Percentiles rank a stretch among this genome's conserved stretches.
These are phyloP conservation scores for Limulus polyphemus DNA, from an alignment of 2,888 invertebrate genomes.

Conservation along the genomic window DNA sequence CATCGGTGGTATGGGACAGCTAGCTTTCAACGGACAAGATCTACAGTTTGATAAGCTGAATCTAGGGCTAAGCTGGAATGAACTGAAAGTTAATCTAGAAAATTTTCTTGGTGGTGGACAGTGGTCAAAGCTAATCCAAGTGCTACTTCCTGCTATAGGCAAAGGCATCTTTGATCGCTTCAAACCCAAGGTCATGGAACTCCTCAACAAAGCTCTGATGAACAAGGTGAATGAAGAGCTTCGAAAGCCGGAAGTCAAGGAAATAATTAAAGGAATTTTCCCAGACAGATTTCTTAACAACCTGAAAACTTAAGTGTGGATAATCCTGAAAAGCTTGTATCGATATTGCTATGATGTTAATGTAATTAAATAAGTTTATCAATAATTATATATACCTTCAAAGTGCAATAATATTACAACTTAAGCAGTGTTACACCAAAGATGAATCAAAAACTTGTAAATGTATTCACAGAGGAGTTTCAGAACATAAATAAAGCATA, in stretches of 20 bases:
- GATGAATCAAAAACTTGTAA: too few species aligned
- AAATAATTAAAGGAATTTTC: background rate
- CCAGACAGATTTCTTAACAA: too few species aligned
- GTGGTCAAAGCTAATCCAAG: background rate
- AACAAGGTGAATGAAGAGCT: background rate
- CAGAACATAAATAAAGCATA: too few species aligned
- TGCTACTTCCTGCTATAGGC: background rate
- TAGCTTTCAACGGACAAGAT: background rate
- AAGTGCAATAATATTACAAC: too few species aligned
- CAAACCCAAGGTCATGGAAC: conserved; percentile 1
- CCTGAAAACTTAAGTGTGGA: too few species aligned
- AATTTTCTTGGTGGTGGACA: background rate
- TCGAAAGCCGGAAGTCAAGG: background rate
- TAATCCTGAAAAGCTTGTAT: too few species aligned
- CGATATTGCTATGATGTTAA: too few species aligned
- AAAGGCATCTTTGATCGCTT: background rate
- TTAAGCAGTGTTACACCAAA: too few species aligned
- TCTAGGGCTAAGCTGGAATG: background rate
- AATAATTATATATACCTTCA: too few species aligned
- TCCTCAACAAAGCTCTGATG: background rate
- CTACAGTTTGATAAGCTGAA: background rate
- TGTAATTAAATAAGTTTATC: too few species aligned
- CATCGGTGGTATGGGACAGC: background rate
- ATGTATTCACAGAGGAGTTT: too few species aligned
- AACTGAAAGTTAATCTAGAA: background rate